Conservation (phyloP, 2,888 invertebrate genomes). For the Oscheius sp. region DNA sequence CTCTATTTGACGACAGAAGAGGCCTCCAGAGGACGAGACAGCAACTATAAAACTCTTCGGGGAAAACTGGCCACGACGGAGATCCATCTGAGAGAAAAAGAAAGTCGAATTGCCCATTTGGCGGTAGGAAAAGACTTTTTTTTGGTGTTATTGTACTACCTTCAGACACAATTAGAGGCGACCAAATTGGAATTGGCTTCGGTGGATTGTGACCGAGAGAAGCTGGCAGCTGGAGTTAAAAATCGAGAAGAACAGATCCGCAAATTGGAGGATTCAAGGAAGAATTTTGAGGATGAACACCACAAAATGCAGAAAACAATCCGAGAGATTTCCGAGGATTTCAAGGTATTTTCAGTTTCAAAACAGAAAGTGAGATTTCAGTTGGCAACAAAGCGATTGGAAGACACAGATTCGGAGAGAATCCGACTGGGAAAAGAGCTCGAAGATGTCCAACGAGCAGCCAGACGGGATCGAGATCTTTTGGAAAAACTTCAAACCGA, state of each 20-base stretch:
- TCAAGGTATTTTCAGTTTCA: slow-evolving; percentile 10
- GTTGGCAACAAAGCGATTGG: slow-evolving; percentile 12
- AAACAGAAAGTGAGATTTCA: background rate
- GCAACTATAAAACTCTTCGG: slow-evolving; percentile 41
- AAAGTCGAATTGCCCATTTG: slow-evolving; percentile 44
- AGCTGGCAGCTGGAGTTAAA: slow-evolving; percentile 11
- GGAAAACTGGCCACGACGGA: slow-evolving; percentile 44
- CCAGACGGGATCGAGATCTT: slow-evolving; percentile 34
- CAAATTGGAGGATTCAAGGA: slow-evolving; percentile 29
- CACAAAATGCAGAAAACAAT: slow-evolving; percentile 1
- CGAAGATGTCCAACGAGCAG: slow-evolving; percentile 16
- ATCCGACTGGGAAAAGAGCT: slow-evolving; percentile 11
- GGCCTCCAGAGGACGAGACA: slow-evolving; percentile 41
- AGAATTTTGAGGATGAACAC: slow-evolving; percentile 14
- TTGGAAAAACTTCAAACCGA: slow-evolving; percentile 42
- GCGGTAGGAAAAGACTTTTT: slow-evolving; percentile 27
- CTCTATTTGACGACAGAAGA: slow-evolving; percentile 56
- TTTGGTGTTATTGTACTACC: background rate
- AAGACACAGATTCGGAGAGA: slow-evolving; percentile 20
- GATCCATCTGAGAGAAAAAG: slow-evolving; percentile 53
- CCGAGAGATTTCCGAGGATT: slow-evolving; percentile 16
- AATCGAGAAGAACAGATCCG: slow-evolving; percentile 29
- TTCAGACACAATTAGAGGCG: slow-evolving; percentile 38
- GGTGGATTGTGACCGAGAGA: slow-evolving; percentile 29
- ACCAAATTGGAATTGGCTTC: slow-evolving; percentile 26